Evolutionary conservation across 2,113 vertebrate genomes (phyloP).

Genomic region (Scatophagus argus): DNA sequence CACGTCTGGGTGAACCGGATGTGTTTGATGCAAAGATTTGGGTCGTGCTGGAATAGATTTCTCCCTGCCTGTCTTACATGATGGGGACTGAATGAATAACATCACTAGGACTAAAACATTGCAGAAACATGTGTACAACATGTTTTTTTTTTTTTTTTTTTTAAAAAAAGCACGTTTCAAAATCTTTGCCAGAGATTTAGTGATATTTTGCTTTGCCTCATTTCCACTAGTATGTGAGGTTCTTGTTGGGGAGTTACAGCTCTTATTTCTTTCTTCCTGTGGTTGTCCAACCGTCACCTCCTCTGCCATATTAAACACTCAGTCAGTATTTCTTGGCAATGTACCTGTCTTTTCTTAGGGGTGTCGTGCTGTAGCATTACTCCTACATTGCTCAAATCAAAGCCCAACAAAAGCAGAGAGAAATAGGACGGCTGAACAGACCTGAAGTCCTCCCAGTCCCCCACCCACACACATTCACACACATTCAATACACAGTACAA

Average conservation of each 20-base stretch:
- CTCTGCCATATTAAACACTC: constrained; percentile 61
- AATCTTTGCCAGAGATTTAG: constrained; percentile 10
- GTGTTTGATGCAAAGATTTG: constrained; percentile 53
- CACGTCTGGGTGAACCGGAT: not conserved
- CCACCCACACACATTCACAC: constrained; percentile 39
- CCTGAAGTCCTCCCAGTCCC: constrained; percentile 39
- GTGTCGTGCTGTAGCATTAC: constrained; percentile 45
- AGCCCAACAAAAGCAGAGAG: constrained; percentile 39
- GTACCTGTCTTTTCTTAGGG: constrained; percentile 54
- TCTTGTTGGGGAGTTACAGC: constrained; percentile 36
- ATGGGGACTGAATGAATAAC: constrained; percentile 52
- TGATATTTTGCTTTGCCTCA: constrained; percentile 11
- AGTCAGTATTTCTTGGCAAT: constrained; percentile 61
- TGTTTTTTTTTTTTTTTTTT: too few relatives aligned
- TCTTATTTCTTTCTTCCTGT: constrained; percentile 44
- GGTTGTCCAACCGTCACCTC: constrained; percentile 36
- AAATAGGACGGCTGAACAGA: constrained; percentile 45
- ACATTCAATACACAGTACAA: constrained; percentile 22
- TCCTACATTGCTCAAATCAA: constrained; percentile 62
- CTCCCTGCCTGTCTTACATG: constrained; percentile 25
- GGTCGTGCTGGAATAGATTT: constrained; percentile 30
- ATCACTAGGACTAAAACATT: constrained; percentile 33
- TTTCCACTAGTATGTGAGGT: constrained; percentile 22
- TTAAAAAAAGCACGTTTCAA: constrained; percentile 21
- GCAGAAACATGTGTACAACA: constrained; percentile 15